These are phyloP conservation scores for Phrynocephalus guinanensis DNA, from an alignment of 2,797 vertebrate genomes.

Conservation along the genomic window DNA sequence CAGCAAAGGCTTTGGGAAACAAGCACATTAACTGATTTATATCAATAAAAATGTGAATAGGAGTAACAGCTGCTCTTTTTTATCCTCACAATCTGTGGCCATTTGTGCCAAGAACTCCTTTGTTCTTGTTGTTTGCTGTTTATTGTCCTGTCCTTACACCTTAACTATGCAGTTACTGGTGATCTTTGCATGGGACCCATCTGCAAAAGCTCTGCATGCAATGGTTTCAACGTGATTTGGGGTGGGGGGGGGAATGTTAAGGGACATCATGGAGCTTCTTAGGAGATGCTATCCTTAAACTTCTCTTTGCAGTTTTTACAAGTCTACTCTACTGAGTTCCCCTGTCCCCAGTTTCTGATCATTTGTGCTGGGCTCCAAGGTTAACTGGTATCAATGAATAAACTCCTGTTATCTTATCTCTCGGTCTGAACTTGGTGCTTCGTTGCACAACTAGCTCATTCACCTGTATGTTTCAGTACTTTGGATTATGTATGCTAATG, in stretches of 20 bases:
- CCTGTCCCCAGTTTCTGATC: background rate
- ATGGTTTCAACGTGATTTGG: slow-evolving; percentile 14
- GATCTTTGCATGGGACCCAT: background rate
- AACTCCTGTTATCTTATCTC: background rate
- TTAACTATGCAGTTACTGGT: background rate
- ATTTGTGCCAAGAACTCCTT: background rate
- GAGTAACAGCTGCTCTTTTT: background rate
- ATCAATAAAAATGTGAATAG: background rate
- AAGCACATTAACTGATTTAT: background rate
- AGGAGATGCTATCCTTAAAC: background rate
- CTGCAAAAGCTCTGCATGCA: slow-evolving; percentile 8
- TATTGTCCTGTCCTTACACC: background rate
- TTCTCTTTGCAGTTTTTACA: background rate
- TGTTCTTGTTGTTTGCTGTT: background rate
- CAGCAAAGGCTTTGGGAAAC: slow-evolving; percentile 12
- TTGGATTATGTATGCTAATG: background rate
- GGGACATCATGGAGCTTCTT: slow-evolving; percentile 30
- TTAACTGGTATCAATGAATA: slow-evolving; percentile 6
- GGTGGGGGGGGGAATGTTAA: slow-evolving; percentile 17
- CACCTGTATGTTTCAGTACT: background rate
- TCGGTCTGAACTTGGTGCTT: too few species aligned
- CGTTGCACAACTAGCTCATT: background rate
- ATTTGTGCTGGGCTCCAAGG: background rate
- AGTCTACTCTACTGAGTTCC: background rate
- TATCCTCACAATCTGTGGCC: background rate